Base-by-base conservation (phyloP, 2,797 vertebrate species). In the Molossus alvarezi region DNA sequence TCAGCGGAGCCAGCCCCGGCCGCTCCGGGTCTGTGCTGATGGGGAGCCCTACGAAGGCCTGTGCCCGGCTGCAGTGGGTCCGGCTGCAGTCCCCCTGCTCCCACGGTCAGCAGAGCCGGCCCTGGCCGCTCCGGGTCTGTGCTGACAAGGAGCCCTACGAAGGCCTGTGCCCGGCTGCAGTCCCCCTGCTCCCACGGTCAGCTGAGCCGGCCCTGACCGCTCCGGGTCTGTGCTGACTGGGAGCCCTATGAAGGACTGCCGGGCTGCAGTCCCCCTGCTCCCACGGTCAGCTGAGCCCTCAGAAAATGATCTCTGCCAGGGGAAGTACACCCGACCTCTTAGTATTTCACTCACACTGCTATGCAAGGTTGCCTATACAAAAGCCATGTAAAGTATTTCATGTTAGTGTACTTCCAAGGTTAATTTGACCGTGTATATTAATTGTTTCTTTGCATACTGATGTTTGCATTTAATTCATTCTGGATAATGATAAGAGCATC, bases 151-250 rank as follows among this genome's bases (percentile, higher is more conserved):
- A 33, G 53, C 29, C 17, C 27, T 9, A 2, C 12, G 53, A 37
- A 55, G 48, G 1, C 15, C 9, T 20, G 0, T 9, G 12, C 20
- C n/a, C 21, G 3, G 12, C n/a, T 45, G 0, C 18, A 0, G 14
- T 4, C 25, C 6, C 41, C 6, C 41, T 41, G 41, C 41, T 41
- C 41, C 6, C 25, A 71, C 18, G 5, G 0, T 23, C 41, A 8
- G 11, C 15, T 3, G n/a, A n/a, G n/a, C n/a, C n/a, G n/a, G n/a
- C n/a, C n/a, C 41, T 3, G 41, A 6, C 41, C 3, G 41, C 41
- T 41, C 41, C 41, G 41, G 12, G 3, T 15, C 71, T 55, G 14
- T 1, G 57, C 9, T 29, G 41, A 9, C 62, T 20, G 6, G 21
- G 3, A 33, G 53, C 29, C 17, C 27, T 13, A 2, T 9, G 53